Conservation (phyloP, 2,888 invertebrate genomes). For the Phalera bucephala region DNA sequence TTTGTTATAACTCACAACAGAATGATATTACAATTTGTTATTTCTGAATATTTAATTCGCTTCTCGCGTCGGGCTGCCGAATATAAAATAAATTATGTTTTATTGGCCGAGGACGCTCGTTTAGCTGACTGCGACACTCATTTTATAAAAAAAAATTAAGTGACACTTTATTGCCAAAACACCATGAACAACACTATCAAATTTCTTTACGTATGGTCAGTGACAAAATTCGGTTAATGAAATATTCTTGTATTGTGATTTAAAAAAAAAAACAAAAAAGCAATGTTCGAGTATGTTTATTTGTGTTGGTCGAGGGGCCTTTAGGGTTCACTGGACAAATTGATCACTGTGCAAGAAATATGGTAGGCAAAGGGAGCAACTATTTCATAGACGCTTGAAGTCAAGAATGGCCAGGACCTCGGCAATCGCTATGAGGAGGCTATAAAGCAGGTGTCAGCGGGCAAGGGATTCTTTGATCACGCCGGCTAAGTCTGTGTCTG, state of each 20-base stretch:
- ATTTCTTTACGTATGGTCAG: constrained; percentile 19
- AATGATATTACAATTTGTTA: constrained; percentile 4
- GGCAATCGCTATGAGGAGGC: too few relatives aligned
- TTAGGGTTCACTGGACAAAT: too few relatives aligned
- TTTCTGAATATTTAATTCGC: constrained; percentile 11
- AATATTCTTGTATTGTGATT: neutral
- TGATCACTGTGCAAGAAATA: too few relatives aligned
- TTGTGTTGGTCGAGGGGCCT: too few relatives aligned
- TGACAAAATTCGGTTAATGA: neutral
- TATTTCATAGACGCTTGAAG: too few relatives aligned
- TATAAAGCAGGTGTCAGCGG: too few relatives aligned
- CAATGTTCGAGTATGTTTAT: too few relatives aligned
- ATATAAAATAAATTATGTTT: constrained; percentile 30
- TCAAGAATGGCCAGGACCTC: too few relatives aligned
- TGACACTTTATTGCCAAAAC: constrained; percentile 37
- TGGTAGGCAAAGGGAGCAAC: too few relatives aligned
- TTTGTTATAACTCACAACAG: constrained; percentile 1
- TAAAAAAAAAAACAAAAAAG: too few relatives aligned
- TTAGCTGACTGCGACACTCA: constrained; percentile 39
- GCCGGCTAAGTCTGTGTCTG: too few relatives aligned
- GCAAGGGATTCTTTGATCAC: too few relatives aligned
- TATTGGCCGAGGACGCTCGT: constrained; percentile 13
- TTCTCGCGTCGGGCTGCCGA: constrained; percentile 7
- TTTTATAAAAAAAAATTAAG: constrained; percentile 36
- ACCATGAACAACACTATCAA: constrained; percentile 19